A percentile compares a stretch with the other conserved stretches of the same genome.
Evolutionary conservation across 2,797 vertebrate genomes (phyloP).

Genomic region (Sparidentex hasta): DNA sequence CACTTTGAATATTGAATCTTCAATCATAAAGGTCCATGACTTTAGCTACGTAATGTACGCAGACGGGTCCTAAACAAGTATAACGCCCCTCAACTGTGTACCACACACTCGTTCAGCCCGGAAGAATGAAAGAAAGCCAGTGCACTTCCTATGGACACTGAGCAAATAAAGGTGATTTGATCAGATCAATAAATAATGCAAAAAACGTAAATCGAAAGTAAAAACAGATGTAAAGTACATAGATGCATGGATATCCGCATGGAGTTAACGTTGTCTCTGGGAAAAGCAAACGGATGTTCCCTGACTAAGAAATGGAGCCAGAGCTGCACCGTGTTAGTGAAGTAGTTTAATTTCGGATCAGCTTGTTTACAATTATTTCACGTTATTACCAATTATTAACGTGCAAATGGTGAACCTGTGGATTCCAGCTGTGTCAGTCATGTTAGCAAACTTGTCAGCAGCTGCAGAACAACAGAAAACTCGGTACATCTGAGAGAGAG

Average conservation of each 20-base stretch:
- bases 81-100: too few relatives aligned
- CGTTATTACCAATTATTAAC: background rate
- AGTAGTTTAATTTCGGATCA: rapidly evolving
- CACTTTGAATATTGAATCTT: too few relatives aligned
- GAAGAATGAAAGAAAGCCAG: background rate
- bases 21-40: background rate
- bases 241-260: too few relatives aligned
- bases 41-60: background rate
- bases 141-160: rapidly evolving
- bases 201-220: background rate
- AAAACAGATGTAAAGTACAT: too few relatives aligned
- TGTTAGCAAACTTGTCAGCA: conserved; percentile 1
- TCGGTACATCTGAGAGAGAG: background rate
- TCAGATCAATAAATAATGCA: background rate
- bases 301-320: background rate
- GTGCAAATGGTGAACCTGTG: background rate
- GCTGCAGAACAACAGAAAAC: background rate
- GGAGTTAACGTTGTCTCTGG: background rate
- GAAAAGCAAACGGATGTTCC: background rate
- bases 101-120: background rate
- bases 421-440: background rate
- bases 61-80: conserved; percentile 2
- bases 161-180: background rate
- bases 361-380: background rate
- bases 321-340: too few relatives aligned